Evolutionary conservation across 2,113 vertebrate species (phyloP), one percentile per base, ranked within the genome.

Genomic region (Leptobrachium leishanense): DNA sequence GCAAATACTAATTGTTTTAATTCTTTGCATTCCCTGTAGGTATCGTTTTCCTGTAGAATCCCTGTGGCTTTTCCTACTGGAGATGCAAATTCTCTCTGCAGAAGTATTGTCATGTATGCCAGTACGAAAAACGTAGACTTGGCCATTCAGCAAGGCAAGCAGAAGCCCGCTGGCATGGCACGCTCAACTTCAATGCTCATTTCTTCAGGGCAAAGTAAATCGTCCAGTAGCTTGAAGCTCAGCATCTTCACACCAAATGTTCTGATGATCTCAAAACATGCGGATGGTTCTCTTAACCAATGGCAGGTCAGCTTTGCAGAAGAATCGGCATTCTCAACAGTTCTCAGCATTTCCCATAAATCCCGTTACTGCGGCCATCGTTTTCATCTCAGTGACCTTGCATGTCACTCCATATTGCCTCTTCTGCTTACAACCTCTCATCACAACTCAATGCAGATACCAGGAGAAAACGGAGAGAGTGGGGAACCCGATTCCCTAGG

Each of bases 241-340:
- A 98, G 96, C 88, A 98, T 99, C 84, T 99, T 98, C 86, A 98
- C 97, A 0, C 98, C 97, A 66, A 97, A 95, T 66, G 98, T 98
- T 83, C 95, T 98, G 82, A 99, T 99, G 97, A 97, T 99, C 86
- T 98, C 98, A 82, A 98, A 97, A 88, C 98, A 99, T 57, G 94
- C 95, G 2, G 98, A 99, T 82, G 97, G 97, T 39, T 98, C 97
- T 57, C 83, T 99, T 54, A 99, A 99, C 87, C 98, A 99, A 77
- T 99, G 97, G 97, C 90, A 95, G 11, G 96, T 99, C 85, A 96
- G 96, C 90, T 98, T 99, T 85, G 95, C 95, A 0, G 97, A 99
- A 81, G 96, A 98, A 86, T 98, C 97, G 55, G 96, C 95, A 81
- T 99, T 98, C 92, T 98, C 97, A 71, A 96, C 95, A 69, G 96